Evolutionary conservation across 2,888 invertebrate species (phyloP).

Genomic region (Polymixis flavicincta): DNA sequence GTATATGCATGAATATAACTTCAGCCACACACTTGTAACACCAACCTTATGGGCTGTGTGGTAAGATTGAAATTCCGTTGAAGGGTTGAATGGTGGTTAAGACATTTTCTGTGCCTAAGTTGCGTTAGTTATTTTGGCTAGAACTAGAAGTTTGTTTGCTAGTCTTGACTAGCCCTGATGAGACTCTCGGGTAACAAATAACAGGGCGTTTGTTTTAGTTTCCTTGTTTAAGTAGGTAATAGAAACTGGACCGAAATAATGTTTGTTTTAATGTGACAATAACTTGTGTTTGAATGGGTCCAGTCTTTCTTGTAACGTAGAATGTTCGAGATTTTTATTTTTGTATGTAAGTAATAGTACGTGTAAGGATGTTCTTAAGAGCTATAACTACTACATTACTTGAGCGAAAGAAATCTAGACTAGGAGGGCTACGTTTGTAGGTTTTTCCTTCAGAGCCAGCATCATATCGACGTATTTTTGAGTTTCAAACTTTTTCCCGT

Average conservation of each 20-base stretch:
- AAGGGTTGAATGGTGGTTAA: neutral
- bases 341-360: neutral
- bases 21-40: neutral
- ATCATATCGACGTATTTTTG: rapidly evolving
- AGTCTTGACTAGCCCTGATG: conserved; percentile 57
- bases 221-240: conserved; percentile 51
- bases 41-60: rapidly evolving
- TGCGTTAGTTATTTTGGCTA: conserved; percentile 53
- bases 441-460: too few species aligned
- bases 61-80: conserved; percentile 24
- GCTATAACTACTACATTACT: neutral
- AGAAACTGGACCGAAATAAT: conserved; percentile 38
- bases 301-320: conserved; percentile 6
- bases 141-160: conserved; percentile 52
- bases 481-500: neutral
- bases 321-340: neutral
- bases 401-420: neutral
- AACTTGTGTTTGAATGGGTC: conserved; percentile 17
- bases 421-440: neutral
- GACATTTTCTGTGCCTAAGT: conserved; percentile 14
- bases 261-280: conserved; percentile 41
- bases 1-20: conserved; percentile 1
- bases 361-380: neutral
- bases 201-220: conserved; percentile 46
- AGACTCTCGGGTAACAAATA: conserved; percentile 60